These are phyloP conservation scores for Lasioglossum leucozonium DNA, from an alignment of 2,888 invertebrate species.

Conservation along the genomic window DNA sequence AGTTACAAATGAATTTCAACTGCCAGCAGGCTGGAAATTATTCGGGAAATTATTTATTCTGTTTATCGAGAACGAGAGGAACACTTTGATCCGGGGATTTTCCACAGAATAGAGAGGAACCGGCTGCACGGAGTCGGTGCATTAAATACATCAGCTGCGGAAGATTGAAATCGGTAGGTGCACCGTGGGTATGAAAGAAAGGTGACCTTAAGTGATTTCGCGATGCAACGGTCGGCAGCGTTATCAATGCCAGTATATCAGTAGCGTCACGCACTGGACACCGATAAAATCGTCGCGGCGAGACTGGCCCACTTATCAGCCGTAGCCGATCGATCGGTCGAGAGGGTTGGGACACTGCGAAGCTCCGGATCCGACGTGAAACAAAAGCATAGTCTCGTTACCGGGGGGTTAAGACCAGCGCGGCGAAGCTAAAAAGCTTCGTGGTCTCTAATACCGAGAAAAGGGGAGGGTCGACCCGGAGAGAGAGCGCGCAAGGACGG, in stretches of 20 bases:
- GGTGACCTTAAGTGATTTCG: slow-evolving; percentile 58
- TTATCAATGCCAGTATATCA: slow-evolving; percentile 64
- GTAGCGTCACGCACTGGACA: slow-evolving; percentile 58
- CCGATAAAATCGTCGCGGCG: slow-evolving; percentile 68
- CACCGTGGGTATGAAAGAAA: slow-evolving; percentile 44
- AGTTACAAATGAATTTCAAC: no score
- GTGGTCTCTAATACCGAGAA: slow-evolving; percentile 50
- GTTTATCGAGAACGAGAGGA: no score
- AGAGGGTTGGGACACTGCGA: slow-evolving; percentile 49
- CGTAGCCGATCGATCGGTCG: slow-evolving; percentile 62
- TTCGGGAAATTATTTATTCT: no score
- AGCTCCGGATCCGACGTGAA: slow-evolving; percentile 53
- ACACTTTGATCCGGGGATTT: background rate
- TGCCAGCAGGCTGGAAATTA: no score
- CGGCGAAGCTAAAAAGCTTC: slow-evolving; percentile 57
- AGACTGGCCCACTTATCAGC: slow-evolving; percentile 57
- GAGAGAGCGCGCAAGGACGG: slow-evolving; percentile 46
- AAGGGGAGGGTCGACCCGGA: slow-evolving; percentile 8
- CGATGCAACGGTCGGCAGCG: slow-evolving; percentile 32
- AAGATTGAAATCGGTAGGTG: background rate
- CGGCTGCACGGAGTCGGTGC: background rate
- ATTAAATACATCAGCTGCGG: background rate
- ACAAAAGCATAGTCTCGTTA: slow-evolving; percentile 72
- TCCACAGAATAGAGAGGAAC: background rate
- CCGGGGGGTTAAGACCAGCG: slow-evolving; percentile 55